These are phyloP conservation scores for Idaea aversata DNA, from an alignment of 2,888 invertebrate species.

Conservation along the genomic window DNA sequence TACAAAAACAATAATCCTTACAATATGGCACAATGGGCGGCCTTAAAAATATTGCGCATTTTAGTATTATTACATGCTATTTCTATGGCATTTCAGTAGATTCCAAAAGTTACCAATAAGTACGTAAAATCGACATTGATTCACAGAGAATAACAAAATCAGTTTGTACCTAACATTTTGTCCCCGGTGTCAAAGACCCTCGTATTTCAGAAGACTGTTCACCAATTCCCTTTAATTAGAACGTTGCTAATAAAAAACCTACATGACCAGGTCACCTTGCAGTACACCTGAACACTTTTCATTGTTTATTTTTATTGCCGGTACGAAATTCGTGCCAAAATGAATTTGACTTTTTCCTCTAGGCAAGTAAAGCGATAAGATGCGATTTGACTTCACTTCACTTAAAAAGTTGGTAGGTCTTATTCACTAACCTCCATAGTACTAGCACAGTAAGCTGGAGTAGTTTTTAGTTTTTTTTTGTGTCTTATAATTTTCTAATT, in stretches of 20 bases:
- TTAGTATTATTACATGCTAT: no score
- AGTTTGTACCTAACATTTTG: background rate
- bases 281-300: constrained; percentile 51
- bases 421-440: no score
- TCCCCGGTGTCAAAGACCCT: background rate
- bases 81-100: no score
- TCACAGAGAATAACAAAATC: background rate
- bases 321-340: constrained; percentile 67
- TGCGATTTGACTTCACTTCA: background rate
- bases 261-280: constrained; percentile 32
- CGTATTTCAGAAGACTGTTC: constrained; percentile 13
- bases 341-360: constrained; percentile 60
- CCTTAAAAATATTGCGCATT: no score
- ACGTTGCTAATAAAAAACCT: constrained; percentile 31
- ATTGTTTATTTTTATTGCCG: constrained; percentile 70
- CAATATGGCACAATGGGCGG: no score
- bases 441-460: no score
- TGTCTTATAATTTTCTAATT: no score
- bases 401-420: no score
- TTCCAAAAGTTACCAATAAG: no score
- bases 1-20: no score
- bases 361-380: background rate
- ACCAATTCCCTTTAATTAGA: constrained; percentile 28
- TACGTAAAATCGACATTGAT: background rate
- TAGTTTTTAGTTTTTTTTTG: no score